Percentiles rank a stretch among this genome's conserved stretches.
phyloP scores from a whole-genome alignment of 2,888 invertebrate genomes.

The Drosophila subsilvestris region DNA sequence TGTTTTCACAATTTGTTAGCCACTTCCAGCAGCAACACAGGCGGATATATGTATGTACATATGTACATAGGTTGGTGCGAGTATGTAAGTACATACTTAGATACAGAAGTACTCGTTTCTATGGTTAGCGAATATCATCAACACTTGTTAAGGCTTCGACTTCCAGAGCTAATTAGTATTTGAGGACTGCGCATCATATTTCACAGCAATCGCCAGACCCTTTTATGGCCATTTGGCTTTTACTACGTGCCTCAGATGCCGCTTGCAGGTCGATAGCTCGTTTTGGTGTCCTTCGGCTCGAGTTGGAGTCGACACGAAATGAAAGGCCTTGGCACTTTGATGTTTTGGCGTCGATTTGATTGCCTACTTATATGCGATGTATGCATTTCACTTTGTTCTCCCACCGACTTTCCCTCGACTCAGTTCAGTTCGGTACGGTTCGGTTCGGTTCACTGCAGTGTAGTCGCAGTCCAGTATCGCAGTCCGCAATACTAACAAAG shows the following conservation, averaged over 20 bases:
- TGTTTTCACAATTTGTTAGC: slow-evolving; percentile 75
- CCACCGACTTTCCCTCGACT: slow-evolving; percentile 64
- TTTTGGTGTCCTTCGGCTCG: slow-evolving; percentile 69
- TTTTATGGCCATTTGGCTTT: slow-evolving; percentile 72
- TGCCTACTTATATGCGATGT: slow-evolving; percentile 57
- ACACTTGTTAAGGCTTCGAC: slow-evolving; percentile 41
- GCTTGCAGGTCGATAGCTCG: slow-evolving; percentile 61
- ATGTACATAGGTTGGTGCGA: slow-evolving; percentile 15
- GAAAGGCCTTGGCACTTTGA: slow-evolving; percentile 72
- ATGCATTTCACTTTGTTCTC: slow-evolving; percentile 74
- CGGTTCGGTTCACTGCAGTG: background rate
- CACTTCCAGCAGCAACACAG: slow-evolving; percentile 16
- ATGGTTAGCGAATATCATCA: slow-evolving; percentile 21
- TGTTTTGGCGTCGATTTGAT: slow-evolving; percentile 64
- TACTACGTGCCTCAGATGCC: slow-evolving; percentile 70
- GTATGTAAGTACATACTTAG: background rate
- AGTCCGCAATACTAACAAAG: slow-evolving; percentile 63
- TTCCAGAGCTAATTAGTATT: slow-evolving; percentile 70
- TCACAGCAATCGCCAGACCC: slow-evolving; percentile 74
- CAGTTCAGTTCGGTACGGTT: slow-evolving; percentile 27
- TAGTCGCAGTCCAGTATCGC: background rate
- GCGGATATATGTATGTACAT: slow-evolving; percentile 11
- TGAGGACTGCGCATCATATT: slow-evolving; percentile 69
- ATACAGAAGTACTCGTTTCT: background rate
- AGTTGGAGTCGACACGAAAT: slow-evolving; percentile 48